phyloP scores from a whole-genome alignment of 2,113 vertebrate genomes.

The Antigone vipio region DNA sequence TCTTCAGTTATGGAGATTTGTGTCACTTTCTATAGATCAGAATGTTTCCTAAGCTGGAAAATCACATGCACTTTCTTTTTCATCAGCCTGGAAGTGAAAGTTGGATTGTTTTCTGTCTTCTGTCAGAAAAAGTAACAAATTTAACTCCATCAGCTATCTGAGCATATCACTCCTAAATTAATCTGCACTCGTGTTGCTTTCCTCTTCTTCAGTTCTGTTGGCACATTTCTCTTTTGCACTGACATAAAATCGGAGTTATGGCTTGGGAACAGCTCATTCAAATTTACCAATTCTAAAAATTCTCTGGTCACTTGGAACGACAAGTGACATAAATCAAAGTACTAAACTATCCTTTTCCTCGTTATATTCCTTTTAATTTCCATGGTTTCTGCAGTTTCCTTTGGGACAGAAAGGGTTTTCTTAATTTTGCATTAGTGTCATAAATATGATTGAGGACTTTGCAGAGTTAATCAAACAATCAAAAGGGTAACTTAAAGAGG shows the following conservation, averaged over 20 bases:
- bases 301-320: background rate
- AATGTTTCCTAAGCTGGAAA: background rate
- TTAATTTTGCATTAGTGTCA: background rate
- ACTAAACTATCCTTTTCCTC: background rate
- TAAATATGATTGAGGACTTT: background rate
- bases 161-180: background rate
- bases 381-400: background rate
- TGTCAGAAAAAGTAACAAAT: background rate
- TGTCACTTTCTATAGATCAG: background rate
- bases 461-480: background rate
- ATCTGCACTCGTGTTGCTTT: background rate
- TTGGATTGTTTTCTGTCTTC: background rate
- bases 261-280: background rate
- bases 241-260: background rate
- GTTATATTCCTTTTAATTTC: background rate
- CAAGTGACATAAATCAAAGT: background rate
- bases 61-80: background rate
- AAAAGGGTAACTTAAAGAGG: background rate
- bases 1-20: background rate
- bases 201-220: background rate
- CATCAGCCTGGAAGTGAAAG: background rate
- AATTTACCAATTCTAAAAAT: background rate
- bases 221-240: background rate
- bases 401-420: background rate
- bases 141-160: background rate